Evolutionary conservation across 1,140 invertebrate genomes (phyloP).

Genomic region (Agrilus planipennis): DNA sequence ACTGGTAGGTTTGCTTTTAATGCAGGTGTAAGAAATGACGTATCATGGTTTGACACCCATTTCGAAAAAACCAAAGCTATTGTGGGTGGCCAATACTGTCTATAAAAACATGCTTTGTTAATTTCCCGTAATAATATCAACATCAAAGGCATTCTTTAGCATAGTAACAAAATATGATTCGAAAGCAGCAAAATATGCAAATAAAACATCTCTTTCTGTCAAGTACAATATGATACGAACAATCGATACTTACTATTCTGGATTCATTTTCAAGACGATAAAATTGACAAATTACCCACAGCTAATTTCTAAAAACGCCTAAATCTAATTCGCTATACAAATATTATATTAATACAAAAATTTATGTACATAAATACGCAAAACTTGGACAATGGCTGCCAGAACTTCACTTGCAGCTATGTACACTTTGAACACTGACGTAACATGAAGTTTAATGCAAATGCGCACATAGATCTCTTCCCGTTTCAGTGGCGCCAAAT

Average conservation of each 20-base stretch:
- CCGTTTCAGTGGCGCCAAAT: too few species aligned
- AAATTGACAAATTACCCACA: conserved; percentile 2
- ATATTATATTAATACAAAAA: conserved; percentile 4
- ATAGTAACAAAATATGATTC: conserved; percentile 3
- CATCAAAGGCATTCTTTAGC: neutral
- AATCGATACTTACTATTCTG: conserved; percentile 36
- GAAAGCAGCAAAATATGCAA: conserved; percentile 5
- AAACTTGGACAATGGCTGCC: conserved; percentile 19
- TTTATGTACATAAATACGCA: conserved; percentile 11
- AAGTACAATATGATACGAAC: conserved; percentile 17
- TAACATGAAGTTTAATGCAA: too few species aligned
- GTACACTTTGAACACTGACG: too few species aligned
- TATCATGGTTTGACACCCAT: too few species aligned
- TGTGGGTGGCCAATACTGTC: neutral
- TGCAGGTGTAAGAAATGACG: too few species aligned
- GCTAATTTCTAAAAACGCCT: conserved; percentile 1
- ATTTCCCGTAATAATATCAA: neutral
- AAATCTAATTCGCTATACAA: conserved; percentile 3
- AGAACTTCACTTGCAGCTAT: too few species aligned
- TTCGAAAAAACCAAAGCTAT: neutral
- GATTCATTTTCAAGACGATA: conserved; percentile 27
- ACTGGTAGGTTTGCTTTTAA: too few species aligned
- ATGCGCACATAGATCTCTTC: too few species aligned
- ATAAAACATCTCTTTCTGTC: conserved; percentile 1
- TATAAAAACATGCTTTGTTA: neutral